Base-by-base conservation (phyloP, 1,140 invertebrate species). In the Tachypleus tridentatus region DNA sequence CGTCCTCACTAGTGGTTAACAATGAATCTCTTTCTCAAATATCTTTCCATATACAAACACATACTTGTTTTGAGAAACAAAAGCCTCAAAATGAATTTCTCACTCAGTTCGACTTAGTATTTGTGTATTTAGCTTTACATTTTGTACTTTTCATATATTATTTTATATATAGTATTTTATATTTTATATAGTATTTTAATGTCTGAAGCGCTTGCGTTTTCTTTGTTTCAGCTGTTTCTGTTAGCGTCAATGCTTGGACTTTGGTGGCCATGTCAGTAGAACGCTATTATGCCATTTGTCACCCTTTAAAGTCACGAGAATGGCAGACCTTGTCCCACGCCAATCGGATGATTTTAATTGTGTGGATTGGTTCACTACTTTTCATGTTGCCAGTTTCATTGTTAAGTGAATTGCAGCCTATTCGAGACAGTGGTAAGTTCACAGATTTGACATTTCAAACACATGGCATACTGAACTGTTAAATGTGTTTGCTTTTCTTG, bases 281-380 rank as follows among this genome's bases (percentile, higher is more conserved):
- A 76, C 78, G 92, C 3, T 95, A 93, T 77, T 94, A 91, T 74
- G 92, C 92, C 49, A 95, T 95, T 70, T 94, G 91, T 72, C 84
- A 87, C 62, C 91, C 92, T 0, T 74, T 95, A 11, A 85, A 88
- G 65, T 91, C 88, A 0, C 80, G 88, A 66, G 81, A 85, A 63
- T 94, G 92, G 91, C 91, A 95, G 78, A 95, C 91, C 0, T 81
- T 88, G 64, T 89, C 86, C 64, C 90, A 93, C 75, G 88, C 89
- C n/a, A 93, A 91, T 78, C 91, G 89, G 77, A 88, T 89, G 81
- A 90, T 90, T 61, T 82, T 80, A 0, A 78, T 83, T 50, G 86
- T 91, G 3, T 91, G 88, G 88, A 72, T 83, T 3, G 77, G 83
- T 6, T 87, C 87, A 53, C 74, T 89, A 3, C 66, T 81, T 0